These are phyloP conservation scores for Amphiprion clarkii DNA, from an alignment of 2,797 vertebrate genomes.

Conservation along the genomic window DNA sequence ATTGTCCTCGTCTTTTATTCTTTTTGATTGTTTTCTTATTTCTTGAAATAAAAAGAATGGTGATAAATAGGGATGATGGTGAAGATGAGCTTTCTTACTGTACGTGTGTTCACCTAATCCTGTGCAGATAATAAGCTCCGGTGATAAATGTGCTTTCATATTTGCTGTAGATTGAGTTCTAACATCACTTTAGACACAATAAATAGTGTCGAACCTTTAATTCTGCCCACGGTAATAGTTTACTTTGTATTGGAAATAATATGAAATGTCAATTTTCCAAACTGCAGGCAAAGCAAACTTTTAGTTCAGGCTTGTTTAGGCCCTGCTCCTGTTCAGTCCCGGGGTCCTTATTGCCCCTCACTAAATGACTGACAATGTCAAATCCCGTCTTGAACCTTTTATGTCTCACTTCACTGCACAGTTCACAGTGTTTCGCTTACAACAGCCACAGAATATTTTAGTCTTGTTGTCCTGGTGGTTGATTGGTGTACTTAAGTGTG, in stretches of 20 bases:
- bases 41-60: conserved; percentile 9
- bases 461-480: conserved; percentile 61
- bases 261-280: conserved; percentile 9
- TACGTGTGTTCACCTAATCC: conserved; percentile 1
- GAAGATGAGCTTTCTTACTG: not conserved
- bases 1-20: conserved; percentile 30
- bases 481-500: conserved; percentile 52
- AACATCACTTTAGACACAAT: not conserved
- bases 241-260: not conserved
- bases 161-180: not conserved
- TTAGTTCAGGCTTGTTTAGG: not conserved
- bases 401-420: conserved; percentile 81
- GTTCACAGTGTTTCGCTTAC: conserved; percentile 69
- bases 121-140: conserved; percentile 23
- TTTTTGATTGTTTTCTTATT: not conserved
- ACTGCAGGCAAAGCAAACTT: not conserved
- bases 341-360: not conserved
- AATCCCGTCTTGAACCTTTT: conserved; percentile 76
- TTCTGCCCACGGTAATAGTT: not conserved
- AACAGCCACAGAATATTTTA: conserved; percentile 71
- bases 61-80: conserved; percentile 10
- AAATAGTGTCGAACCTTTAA: not conserved
- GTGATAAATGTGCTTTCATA: conserved; percentile 44
- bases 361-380: conserved; percentile 81
- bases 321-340: not conserved